A percentile compares a stretch with the other conserved stretches of the same genome.
These are phyloP conservation scores for Anastrepha obliqua DNA, from an alignment of 1,140 invertebrate genomes.

Conservation along the genomic window DNA sequence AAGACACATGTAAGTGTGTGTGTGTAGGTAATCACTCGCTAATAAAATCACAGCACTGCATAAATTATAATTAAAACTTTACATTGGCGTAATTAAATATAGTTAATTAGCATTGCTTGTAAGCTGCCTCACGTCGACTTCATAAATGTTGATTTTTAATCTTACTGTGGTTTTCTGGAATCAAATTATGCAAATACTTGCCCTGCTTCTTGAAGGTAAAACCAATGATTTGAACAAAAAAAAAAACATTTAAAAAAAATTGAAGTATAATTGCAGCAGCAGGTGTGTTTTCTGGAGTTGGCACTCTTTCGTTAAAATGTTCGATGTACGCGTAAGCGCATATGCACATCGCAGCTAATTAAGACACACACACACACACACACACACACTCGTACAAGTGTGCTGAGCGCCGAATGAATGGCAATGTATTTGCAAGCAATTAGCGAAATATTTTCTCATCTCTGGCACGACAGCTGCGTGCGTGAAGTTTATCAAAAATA, in stretches of 20 bases:
- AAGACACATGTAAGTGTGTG: no score
- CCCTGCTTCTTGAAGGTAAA: not conserved
- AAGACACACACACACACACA: not conserved
- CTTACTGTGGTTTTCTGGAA: not conserved
- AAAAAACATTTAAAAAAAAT: not conserved
- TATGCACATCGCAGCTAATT: not conserved
- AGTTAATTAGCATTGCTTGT: not conserved
- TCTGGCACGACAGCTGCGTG: no score
- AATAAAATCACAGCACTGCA: no score
- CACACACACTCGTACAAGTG: not conserved
- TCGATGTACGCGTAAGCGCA: not conserved
- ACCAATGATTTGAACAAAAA: not conserved
- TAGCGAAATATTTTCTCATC: no score
- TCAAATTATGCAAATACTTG: conserved; percentile 13
- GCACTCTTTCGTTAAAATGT: not conserved
- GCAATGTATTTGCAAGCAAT: no score
- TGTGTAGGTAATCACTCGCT: no score
- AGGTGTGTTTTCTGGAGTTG: not conserved
- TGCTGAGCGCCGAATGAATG: no score
- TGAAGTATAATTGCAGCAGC: not conserved
- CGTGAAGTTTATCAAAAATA: no score
- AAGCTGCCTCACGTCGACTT: not conserved
- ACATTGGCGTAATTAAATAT: not conserved
- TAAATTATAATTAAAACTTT: not conserved
- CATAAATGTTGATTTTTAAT: conserved; percentile 14